These are phyloP conservation scores for Cygnus atratus DNA, from an alignment of 2,113 vertebrate species.

Conservation along the genomic window DNA sequence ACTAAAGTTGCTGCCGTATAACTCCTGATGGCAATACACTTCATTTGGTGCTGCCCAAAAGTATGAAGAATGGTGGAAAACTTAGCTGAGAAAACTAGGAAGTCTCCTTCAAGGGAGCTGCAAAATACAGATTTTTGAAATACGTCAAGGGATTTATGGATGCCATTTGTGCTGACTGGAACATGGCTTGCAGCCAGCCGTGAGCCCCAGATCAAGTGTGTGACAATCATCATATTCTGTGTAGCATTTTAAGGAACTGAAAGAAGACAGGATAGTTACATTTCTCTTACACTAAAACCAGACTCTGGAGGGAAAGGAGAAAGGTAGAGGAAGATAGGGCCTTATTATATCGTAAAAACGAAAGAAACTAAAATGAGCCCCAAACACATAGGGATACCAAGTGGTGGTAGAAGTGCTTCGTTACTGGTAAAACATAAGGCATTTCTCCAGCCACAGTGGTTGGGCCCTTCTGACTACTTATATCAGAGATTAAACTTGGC, in stretches of 20 bases:
- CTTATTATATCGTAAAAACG: not conserved
- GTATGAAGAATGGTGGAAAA: not conserved
- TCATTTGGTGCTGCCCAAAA: not conserved
- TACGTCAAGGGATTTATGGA: not conserved
- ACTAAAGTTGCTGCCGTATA: not conserved
- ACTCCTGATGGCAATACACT: not conserved
- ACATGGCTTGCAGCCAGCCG: not conserved
- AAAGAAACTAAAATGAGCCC: not conserved
- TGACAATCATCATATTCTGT: not conserved
- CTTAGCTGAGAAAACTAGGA: not conserved
- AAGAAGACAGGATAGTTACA: not conserved
- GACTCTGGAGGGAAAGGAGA: not conserved
- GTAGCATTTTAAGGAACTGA: not conserved
- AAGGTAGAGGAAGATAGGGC: not conserved
- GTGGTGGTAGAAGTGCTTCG: not conserved
- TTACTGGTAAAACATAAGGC: not conserved
- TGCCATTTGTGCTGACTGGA: not conserved
- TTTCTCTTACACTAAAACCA: not conserved
- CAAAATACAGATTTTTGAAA: constrained; percentile 11
- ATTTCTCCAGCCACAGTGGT: not conserved
- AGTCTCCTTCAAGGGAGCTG: not conserved
- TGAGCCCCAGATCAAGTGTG: not conserved
- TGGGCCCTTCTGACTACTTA: not conserved
- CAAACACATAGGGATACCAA: not conserved
- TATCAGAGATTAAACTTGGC: not conserved